A percentile compares a stretch with the other conserved stretches of the same genome.
Conservation (phyloP, 1,140 invertebrate species). For the Archivesica marissinica region DNA sequence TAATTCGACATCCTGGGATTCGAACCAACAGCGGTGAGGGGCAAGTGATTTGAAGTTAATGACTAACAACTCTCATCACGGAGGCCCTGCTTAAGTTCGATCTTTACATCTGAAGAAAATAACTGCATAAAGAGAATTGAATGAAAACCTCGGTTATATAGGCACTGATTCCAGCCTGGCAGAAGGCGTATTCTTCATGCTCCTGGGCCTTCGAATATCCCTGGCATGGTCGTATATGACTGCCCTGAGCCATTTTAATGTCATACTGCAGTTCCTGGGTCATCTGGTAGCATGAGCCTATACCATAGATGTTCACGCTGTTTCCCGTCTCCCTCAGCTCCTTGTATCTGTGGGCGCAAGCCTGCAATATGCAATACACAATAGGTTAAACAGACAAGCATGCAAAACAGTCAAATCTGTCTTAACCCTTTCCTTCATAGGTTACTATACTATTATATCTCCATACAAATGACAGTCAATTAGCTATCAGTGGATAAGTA, state of each 20-base stretch:
- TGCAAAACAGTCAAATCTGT: too few relatives aligned
- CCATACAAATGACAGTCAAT: too few relatives aligned
- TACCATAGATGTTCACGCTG: slow-evolving; percentile 48
- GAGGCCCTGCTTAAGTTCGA: too few relatives aligned
- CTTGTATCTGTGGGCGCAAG: slow-evolving; percentile 60
- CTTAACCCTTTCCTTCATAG: too few relatives aligned
- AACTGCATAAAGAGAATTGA: not conserved
- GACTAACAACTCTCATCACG: too few relatives aligned
- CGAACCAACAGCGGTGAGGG: too few relatives aligned
- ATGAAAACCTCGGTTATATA: slow-evolving; percentile 46
- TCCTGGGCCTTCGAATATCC: slow-evolving; percentile 34
- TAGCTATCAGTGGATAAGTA: too few relatives aligned
- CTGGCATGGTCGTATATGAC: slow-evolving; percentile 18
- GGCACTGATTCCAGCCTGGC: slow-evolving; percentile 56
- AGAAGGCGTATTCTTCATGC: slow-evolving; percentile 59
- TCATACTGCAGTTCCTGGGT: slow-evolving; percentile 40
- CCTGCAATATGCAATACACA: slow-evolving; percentile 23
- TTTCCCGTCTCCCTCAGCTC: slow-evolving; percentile 1
- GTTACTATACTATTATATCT: too few relatives aligned
- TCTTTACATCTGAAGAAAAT: too few relatives aligned
- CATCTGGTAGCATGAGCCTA: slow-evolving; percentile 53
- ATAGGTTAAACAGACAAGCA: too few relatives aligned
- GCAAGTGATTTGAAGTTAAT: too few relatives aligned
- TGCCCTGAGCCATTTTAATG: not conserved
- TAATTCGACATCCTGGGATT: not conserved